Base-by-base conservation (phyloP, 64 coral and sea anemone genomes). In the Actinia equina region DNA sequence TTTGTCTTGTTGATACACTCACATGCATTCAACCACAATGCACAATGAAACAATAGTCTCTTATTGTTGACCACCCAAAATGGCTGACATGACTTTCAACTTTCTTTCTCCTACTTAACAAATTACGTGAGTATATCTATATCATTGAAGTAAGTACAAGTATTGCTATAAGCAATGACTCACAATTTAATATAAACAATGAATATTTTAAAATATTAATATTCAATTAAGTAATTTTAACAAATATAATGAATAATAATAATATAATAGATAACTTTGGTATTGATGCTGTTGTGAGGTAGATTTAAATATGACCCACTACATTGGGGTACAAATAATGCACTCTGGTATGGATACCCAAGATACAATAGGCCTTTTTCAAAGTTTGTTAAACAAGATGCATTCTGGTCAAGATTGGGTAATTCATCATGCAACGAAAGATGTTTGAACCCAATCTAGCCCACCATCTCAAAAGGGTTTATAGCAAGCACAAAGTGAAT, bases 141-240 rank as follows among this genome's bases (percentile, higher is more conserved):
- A 74, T 74, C 26, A 74, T 30, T 18, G 9, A 11, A 30, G 12
- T 71, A 37, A 13, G 62, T 22, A 22, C 17, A 65, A 22, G 69
- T 74, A 74, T 74, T 30, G 26, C 69, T 74, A 74, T 74, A 41
- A 74, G 69, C 69, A 30, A 74, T 74, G 25, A 74, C 69, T 41
- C 69, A 74, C 25, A 74, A 74, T 74, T 74, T 74, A 74, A 74
- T 74, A 30, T 74, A 74, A 74, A 74, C 69, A 74, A 74, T 42
- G 69, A 30, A 74, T 74, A 74, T 74, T 2, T 37, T 41, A 37
- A 74, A 74, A 74, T 3, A 74, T 69, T 3, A 22, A 69, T 74
- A 14, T 26, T 37, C 41, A 41, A 74, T 74, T 74, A 10, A 65
- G 13, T 74, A 74, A 57, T 57, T 0, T 12, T 57, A 13, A 71